Conservation (phyloP, 2,797 vertebrate species). For the Fistularia tabacaria region DNA sequence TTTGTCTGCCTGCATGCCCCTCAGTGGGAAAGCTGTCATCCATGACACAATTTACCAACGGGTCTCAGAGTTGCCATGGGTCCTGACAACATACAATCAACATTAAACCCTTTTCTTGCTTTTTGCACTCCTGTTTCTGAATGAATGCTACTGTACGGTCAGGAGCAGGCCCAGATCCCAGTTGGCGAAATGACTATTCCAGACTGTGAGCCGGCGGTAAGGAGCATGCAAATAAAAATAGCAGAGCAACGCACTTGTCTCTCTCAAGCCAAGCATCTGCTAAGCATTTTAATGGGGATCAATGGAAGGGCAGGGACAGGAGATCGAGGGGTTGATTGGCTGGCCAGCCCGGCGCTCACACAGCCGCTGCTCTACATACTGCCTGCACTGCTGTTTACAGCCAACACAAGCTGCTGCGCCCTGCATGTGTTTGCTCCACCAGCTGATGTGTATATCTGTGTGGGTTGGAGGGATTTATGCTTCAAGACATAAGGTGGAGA, state of each 20-base stretch:
- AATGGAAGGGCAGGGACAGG: slow-evolving; percentile 72
- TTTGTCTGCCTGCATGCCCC: not conserved
- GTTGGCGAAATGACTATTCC: slow-evolving; percentile 64
- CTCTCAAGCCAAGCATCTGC: slow-evolving; percentile 72
- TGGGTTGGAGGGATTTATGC: slow-evolving; percentile 4
- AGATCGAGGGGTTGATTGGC: slow-evolving; percentile 74
- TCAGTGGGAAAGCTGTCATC: slow-evolving; percentile 24
- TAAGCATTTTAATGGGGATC: slow-evolving; percentile 74
- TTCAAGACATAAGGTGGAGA: not conserved
- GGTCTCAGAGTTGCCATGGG: slow-evolving; percentile 9
- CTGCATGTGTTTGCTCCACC: slow-evolving; percentile 35
- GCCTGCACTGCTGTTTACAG: slow-evolving; percentile 70
- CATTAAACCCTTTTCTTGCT: slow-evolving; percentile 2
- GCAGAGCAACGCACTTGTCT: slow-evolving; percentile 44
- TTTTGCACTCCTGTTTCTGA: slow-evolving; percentile 21
- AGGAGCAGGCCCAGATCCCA: slow-evolving; percentile 53
- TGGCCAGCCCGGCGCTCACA: slow-evolving; percentile 59
- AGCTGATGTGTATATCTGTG: slow-evolving; percentile 36
- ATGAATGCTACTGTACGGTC: slow-evolving; percentile 62
- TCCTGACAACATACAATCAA: slow-evolving; percentile 21
- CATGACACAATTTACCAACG: slow-evolving; percentile 4
- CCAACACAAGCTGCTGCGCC: slow-evolving; percentile 74
- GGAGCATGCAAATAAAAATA: slow-evolving; percentile 61
- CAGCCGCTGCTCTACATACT: slow-evolving; percentile 56
- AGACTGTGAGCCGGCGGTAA: slow-evolving; percentile 49